Percentiles rank a stretch among this genome's conserved stretches.
Evolutionary conservation across 2,888 invertebrate species (phyloP).

Genomic region (Aspidapion aeneum): DNA sequence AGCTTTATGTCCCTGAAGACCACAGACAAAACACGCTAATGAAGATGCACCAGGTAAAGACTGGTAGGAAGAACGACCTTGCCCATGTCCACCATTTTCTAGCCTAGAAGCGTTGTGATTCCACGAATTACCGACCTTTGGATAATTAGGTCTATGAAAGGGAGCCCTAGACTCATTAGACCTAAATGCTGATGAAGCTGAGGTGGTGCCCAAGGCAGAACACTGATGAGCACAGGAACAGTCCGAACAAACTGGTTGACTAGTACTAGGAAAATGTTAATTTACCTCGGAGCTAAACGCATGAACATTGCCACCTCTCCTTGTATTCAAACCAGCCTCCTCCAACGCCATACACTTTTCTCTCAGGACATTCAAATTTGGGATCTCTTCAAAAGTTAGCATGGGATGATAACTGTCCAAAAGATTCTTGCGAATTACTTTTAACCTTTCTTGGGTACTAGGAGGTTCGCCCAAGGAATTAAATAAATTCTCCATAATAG

Average conservation of each 20-base stretch:
- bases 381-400: constrained; percentile 7
- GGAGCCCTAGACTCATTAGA: too few species aligned
- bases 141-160: too few species aligned
- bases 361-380: not conserved
- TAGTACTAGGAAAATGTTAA: not conserved
- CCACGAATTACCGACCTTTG: too few species aligned
- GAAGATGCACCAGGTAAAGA: too few species aligned
- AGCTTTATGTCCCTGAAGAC: too few species aligned
- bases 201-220: too few species aligned
- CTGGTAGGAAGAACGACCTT: too few species aligned
- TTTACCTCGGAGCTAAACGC: not conserved
- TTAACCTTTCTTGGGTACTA: constrained; percentile 8
- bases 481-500: constrained; percentile 10
- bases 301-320: not conserved
- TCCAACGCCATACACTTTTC: constrained; percentile 9
- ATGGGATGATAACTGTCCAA: not conserved
- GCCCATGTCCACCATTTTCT: too few species aligned
- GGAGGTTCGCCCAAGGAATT: constrained; percentile 4
- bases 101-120: too few species aligned
- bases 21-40: too few species aligned
- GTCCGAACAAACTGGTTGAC: too few species aligned
- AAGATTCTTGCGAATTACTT: constrained; percentile 10
- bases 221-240: not conserved
- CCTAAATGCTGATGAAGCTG: too few species aligned
- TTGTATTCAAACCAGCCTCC: constrained; percentile 4